Percentiles rank a stretch among this genome's conserved stretches.
These are phyloP conservation scores for Scrobipalpa atriplicella DNA, from an alignment of 2,888 invertebrate genomes.

Conservation along the genomic window DNA sequence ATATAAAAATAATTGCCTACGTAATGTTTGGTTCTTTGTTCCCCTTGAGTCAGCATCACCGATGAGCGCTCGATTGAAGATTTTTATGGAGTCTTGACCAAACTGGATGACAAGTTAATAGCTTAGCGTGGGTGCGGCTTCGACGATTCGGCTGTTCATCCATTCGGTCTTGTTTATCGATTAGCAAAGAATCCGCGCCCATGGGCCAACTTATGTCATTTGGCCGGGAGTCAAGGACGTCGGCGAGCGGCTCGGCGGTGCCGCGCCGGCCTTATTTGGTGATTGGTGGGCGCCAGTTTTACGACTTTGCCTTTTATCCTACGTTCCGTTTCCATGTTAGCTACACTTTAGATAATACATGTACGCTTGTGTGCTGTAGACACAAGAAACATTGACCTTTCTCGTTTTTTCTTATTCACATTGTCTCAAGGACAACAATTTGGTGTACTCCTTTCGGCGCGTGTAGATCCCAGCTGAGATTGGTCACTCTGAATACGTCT, in stretches of 20 bases:
- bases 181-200: slow-evolving; percentile 79
- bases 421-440: slow-evolving; percentile 54
- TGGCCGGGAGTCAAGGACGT: slow-evolving; percentile 81
- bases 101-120: slow-evolving; percentile 65
- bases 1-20: slow-evolving; percentile 8
- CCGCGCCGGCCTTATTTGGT: slow-evolving; percentile 79
- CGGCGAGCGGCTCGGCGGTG: slow-evolving; percentile 67
- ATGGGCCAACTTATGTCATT: slow-evolving; percentile 82
- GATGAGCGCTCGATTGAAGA: slow-evolving; percentile 41
- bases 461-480: slow-evolving; percentile 38
- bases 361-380: slow-evolving; percentile 58
- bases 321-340: slow-evolving; percentile 71
- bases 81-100: slow-evolving; percentile 66
- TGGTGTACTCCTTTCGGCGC: slow-evolving; percentile 45
- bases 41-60: slow-evolving; percentile 13
- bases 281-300: slow-evolving; percentile 82
- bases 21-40: slow-evolving; percentile 1
- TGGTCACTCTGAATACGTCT: slow-evolving; percentile 41
- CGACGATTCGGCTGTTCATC: slow-evolving; percentile 65
- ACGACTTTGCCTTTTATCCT: slow-evolving; percentile 78
- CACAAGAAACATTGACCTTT: slow-evolving; percentile 63
- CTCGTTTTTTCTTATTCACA: slow-evolving; percentile 49
- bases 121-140: slow-evolving; percentile 69
- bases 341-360: slow-evolving; percentile 66
- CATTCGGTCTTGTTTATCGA: slow-evolving; percentile 77